Evolutionary conservation across 2,113 vertebrate species (phyloP).

Genomic region (Platichthys flesus): DNA sequence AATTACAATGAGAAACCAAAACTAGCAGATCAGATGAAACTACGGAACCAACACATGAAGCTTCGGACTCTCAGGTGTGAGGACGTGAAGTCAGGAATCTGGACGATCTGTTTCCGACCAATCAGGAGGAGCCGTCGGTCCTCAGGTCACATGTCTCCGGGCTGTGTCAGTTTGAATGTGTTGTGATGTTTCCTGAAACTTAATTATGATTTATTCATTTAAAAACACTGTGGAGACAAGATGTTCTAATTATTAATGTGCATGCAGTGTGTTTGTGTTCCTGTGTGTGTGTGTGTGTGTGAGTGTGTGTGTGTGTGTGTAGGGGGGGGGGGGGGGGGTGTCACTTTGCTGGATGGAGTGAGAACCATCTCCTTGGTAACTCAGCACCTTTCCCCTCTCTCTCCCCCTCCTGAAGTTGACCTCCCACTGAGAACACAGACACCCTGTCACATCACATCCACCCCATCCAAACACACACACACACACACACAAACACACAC

Average conservation of each 20-base stretch:
- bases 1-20: too few species aligned
- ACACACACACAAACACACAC: constrained; percentile 20
- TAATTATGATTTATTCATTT: constrained; percentile 23
- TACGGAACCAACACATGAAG: too few species aligned
- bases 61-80: too few species aligned
- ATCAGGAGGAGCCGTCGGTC: neutral
- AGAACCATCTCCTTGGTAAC: constrained; percentile 72
- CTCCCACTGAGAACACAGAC: constrained; percentile 71
- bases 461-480: constrained; percentile 16
- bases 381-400: constrained; percentile 60
- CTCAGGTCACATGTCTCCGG: neutral
- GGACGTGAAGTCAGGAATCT: too few species aligned
- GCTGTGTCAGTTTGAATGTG: neutral
- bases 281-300: constrained; percentile 13
- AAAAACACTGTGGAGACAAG: constrained; percentile 26
- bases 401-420: constrained; percentile 57
- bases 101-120: neutral
- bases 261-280: constrained; percentile 12
- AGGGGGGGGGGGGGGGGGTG: constrained; percentile 14
- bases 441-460: constrained; percentile 46
- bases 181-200: neutral
- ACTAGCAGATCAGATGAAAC: too few species aligned
- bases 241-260: constrained; percentile 21
- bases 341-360: constrained; percentile 51
- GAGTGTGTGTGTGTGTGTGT: neutral